Evolutionary conservation across 2,113 vertebrate species (phyloP).

Genomic region (Archilochus colubris): DNA sequence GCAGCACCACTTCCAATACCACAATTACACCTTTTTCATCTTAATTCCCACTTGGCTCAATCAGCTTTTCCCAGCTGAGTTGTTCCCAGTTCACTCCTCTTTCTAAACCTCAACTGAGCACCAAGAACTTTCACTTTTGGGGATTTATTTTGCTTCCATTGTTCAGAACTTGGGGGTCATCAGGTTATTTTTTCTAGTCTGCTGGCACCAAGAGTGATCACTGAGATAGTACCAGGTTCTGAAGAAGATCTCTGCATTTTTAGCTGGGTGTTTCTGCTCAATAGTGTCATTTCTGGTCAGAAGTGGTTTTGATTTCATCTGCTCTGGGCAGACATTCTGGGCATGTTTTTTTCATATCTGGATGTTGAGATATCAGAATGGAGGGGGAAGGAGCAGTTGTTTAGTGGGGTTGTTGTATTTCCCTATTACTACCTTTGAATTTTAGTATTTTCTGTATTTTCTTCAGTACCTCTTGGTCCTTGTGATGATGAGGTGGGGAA

Average conservation of each 20-base stretch:
- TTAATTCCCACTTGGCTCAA: background rate
- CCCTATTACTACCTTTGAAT: fast-evolving
- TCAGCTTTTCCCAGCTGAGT: background rate
- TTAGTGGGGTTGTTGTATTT: background rate
- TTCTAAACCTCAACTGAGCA: background rate
- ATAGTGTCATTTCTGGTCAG: background rate
- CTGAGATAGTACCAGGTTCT: background rate
- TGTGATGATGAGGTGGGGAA: background rate
- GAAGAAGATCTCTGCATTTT: background rate
- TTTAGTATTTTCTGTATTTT: background rate
- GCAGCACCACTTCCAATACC: background rate
- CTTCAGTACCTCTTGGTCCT: background rate
- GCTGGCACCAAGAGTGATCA: background rate
- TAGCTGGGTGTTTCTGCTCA: background rate
- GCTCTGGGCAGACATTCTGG: background rate
- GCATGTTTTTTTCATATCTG: background rate
- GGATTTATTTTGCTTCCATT: background rate
- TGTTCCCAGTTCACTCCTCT: background rate
- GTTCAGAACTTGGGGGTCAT: background rate
- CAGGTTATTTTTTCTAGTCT: background rate
- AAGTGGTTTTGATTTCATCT: background rate
- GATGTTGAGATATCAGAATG: background rate
- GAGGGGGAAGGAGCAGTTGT: background rate
- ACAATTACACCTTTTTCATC: background rate
- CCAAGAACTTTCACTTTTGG: too few species aligned